Evolutionary conservation across 2,888 invertebrate genomes (phyloP).

Genomic region (Rhaphigaster nebulosa): DNA sequence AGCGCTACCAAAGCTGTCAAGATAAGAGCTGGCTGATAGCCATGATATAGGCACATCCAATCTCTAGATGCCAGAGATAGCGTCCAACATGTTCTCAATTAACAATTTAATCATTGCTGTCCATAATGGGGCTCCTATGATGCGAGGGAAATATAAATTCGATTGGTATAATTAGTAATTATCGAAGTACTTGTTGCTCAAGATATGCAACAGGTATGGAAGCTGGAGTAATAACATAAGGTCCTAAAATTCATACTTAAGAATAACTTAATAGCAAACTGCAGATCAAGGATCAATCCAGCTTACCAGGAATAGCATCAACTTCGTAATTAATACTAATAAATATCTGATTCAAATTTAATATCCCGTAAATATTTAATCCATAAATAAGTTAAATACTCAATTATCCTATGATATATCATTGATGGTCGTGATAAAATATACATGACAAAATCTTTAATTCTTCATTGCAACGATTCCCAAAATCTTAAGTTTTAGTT

Average conservation of each 20-base stretch:
- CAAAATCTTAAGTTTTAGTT: no score
- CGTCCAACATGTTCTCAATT: constrained; percentile 11
- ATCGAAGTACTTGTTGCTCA: not conserved
- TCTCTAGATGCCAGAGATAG: not conserved
- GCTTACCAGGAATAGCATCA: not conserved
- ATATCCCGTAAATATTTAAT: no score
- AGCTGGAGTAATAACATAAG: not conserved
- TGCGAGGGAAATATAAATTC: not conserved
- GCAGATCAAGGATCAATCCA: not conserved
- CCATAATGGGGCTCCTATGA: not conserved
- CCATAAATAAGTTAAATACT: no score
- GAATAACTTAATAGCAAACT: not conserved
- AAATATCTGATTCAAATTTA: no score
- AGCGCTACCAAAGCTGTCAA: constrained; percentile 11
- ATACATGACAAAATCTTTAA: no score
- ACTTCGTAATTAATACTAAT: not conserved
- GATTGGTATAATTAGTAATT: not conserved
- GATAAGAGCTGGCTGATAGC: not conserved
- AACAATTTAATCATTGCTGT: not conserved
- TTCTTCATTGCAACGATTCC: no score
- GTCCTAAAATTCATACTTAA: not conserved
- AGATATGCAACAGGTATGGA: not conserved
- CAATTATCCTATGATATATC: no score
- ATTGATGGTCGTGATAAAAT: no score
- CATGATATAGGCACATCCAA: constrained; percentile 2